Base-by-base conservation (phyloP, 2,888 invertebrate genomes). In the Chloroclystis v-ata region DNA sequence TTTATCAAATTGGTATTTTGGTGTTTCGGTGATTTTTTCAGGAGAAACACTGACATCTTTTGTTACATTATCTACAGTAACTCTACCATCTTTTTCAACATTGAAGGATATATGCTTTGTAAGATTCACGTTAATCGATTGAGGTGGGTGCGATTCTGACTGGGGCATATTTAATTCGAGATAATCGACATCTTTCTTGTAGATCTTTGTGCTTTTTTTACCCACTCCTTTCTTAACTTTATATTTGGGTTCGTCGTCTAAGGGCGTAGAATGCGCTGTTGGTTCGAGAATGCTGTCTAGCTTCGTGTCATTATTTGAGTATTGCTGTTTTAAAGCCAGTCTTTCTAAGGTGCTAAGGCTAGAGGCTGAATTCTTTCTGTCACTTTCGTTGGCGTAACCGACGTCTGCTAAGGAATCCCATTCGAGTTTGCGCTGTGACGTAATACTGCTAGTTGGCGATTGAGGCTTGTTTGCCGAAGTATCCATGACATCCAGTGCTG, bases 371-470 rank as follows among this genome's bases (percentile, higher is more conserved):
- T 79, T 80, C 54, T 89, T 90, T 16, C 85, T 80, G 10, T 89
- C 89, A 65, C 85, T 86, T 55, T 89, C 88, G 59, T 92, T 90
- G 24, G 79, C 89, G 74, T 95, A 96, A 0, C 96, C 96, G 33
- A 96, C 94, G 81, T 96, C 96, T 0, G 94, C 96, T 14, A 95
- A 91, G 28, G 94, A 95, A 71, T 96, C 96, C 96, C 96, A 96
- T 82, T 96, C 96, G 1, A 96, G 79, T 54, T 92, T 93, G 41
- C 92, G 90, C 64, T 91, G 92, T 0, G 94, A 93, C 40, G 93
- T 91, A 0, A 92, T 78, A 66, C 93, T 93, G 54, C 94, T 95
- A 11, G 94, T 91, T 1, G 95, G 94, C 4, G 94, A 93, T 14
- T 89, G 70, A n/a, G 77, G 75, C 47, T 84, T 78, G 54, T 89